phyloP scores from a whole-genome alignment of 1,140 invertebrate genomes.

The Babylonia areolata region DNA sequence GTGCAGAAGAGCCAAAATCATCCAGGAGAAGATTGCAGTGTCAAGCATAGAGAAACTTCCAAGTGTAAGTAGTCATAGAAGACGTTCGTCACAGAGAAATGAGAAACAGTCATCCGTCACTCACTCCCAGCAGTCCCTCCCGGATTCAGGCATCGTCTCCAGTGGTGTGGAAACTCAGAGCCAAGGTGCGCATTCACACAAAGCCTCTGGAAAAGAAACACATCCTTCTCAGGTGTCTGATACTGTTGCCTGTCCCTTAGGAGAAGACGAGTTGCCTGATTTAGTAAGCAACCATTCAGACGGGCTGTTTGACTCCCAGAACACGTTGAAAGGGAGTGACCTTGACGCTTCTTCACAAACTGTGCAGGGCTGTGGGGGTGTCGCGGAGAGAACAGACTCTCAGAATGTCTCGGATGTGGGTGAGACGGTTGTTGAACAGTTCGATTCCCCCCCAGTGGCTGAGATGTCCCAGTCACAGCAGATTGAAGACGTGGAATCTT shows the following conservation, averaged over 20 bases:
- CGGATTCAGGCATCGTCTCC: conserved; percentile 4
- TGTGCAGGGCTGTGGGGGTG: background rate
- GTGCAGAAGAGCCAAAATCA: conserved; percentile 56
- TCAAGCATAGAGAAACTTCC: conserved; percentile 44
- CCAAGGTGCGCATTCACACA: background rate
- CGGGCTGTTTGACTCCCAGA: background rate
- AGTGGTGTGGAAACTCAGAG: background rate
- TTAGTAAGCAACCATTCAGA: background rate
- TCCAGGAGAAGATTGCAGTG: conserved; percentile 54
- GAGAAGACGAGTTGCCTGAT: background rate
- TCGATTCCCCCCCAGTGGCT: conserved; percentile 3
- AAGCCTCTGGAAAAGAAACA: background rate
- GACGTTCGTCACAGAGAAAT: background rate
- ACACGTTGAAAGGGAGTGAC: background rate
- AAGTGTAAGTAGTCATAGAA: conserved; percentile 8
- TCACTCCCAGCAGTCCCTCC: conserved; percentile 9
- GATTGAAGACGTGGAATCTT: conserved; percentile 20
- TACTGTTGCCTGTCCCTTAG: background rate
- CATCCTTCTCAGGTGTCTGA: background rate
- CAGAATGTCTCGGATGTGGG: background rate
- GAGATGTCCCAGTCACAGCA: background rate
- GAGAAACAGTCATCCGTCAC: background rate
- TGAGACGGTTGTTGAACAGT: background rate
- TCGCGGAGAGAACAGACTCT: background rate
- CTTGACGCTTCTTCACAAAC: background rate